These are phyloP conservation scores for Monochamus saltuarius DNA, from an alignment of 1,140 invertebrate species.

Conservation along the genomic window DNA sequence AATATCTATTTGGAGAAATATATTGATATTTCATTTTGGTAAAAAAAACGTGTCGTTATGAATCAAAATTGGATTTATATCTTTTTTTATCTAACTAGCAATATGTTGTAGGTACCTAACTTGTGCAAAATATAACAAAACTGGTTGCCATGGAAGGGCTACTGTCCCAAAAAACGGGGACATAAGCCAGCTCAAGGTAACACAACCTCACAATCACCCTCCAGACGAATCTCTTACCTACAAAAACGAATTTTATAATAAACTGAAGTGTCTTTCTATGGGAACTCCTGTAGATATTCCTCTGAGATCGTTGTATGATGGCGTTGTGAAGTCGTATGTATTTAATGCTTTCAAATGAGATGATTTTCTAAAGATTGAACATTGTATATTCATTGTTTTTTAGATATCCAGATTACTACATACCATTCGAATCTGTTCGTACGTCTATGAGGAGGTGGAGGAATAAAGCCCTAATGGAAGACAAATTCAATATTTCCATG, in stretches of 20 bases:
- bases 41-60: no score
- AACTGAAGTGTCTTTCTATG: background rate
- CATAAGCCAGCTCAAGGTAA: slow-evolving; percentile 20
- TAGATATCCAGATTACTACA: background rate
- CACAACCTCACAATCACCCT: slow-evolving; percentile 30
- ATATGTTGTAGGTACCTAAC: slow-evolving; percentile 28
- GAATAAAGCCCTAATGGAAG: slow-evolving; percentile 1
- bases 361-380: no score
- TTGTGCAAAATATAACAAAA: slow-evolving; percentile 22
- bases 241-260: slow-evolving; percentile 6
- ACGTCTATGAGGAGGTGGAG: slow-evolving; percentile 23
- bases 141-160: slow-evolving; percentile 23
- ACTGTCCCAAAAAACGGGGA: slow-evolving; percentile 17
- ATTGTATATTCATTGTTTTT: background rate
- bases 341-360: no score
- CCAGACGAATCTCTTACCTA: slow-evolving; percentile 20
- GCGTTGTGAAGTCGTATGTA: no score
- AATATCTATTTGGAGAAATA: no score
- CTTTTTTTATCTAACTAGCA: no score
- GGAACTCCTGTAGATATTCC: background rate
- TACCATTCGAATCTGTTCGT: slow-evolving; percentile 6
- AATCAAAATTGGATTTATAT: no score
- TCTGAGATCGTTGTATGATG: background rate
- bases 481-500: background rate
- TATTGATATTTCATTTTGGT: no score